phyloP scores from a whole-genome alignment of 1,140 invertebrate genomes.

The Scaptomyza graminum region DNA sequence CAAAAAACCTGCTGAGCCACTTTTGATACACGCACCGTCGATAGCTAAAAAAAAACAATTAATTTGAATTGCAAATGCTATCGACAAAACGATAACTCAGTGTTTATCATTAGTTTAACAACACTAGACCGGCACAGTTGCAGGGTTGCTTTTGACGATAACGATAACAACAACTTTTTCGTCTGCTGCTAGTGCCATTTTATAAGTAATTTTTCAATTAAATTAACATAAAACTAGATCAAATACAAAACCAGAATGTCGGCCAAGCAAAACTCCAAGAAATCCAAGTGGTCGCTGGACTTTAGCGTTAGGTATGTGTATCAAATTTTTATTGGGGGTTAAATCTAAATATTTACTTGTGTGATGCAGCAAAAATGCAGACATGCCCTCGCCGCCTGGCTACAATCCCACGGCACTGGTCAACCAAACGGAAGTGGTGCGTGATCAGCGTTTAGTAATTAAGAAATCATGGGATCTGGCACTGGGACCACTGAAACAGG shows the following conservation, averaged over 20 bases:
- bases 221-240: constrained; percentile 32
- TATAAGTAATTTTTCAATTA: constrained; percentile 51
- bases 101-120: neutral
- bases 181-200: constrained; percentile 39
- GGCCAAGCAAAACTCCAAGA: constrained; percentile 72
- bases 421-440: constrained; percentile 89
- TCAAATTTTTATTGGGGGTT: neutral
- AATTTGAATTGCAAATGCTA: neutral
- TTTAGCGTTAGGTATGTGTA: constrained; percentile 67
- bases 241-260: constrained; percentile 62
- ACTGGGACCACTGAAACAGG: constrained; percentile 90
- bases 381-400: constrained; percentile 91
- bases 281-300: constrained; percentile 79
- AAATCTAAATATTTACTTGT: constrained; percentile 9
- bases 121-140: constrained; percentile 4
- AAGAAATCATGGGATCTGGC: constrained; percentile 99
- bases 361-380: constrained; percentile 76
- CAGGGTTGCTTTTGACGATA: constrained; percentile 35
- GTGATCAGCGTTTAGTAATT: constrained; percentile 92
- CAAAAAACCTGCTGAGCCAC: constrained; percentile 32
- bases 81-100: neutral
- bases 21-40: constrained; percentile 18
- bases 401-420: constrained; percentile 90
- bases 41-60: neutral
- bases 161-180: constrained; percentile 24